Base-by-base conservation (phyloP, 2,797 vertebrate species). In the Syndactyla subalaris region DNA sequence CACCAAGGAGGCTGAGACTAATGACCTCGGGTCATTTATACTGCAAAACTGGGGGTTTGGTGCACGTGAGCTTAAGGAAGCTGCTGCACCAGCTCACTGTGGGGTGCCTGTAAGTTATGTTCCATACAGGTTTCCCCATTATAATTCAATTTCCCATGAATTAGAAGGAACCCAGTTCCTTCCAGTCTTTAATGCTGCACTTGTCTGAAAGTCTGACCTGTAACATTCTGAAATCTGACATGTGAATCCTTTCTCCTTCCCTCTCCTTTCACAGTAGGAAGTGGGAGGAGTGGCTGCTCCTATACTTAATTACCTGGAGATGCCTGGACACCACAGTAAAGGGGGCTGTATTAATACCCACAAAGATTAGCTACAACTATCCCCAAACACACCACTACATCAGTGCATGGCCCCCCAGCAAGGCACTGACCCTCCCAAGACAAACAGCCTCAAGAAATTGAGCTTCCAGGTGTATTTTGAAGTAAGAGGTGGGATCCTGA, bases 281-380 rank as follows among this genome's bases (percentile, higher is more conserved):
- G 22, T 2, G 27, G 52, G 15, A 88, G 88, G 55, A 63, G 84
- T 10, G 36, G 13, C 30, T 75, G 46, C 67, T 79, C 19, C 77
- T 55, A 0, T 54, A 1, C 34, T 80, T 80, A 61, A 80, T 75
- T 29, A 66, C 68, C 48, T 41, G 72, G 58, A 81, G 87, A 83
- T 70, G 54, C 54, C 72, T 7, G 11, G 52, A 59, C 81, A 54
- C 75, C 45, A 24, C 58, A 30, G 10, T 9, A 38, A 66, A 2
- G 29, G 49, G 45, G 73, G 58, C 39, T 88, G 61, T 49, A 62
- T 54, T 82, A 96, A 94, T 81, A 75, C 78, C 89, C 39, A 7
- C 92, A 85, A 23, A 63, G 85, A 72, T 61, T 48, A 72, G 57
- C 65, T 62, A n/a, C 55, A 71, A 3, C n/a, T 57, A 8, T 5